Evolutionary conservation across 2,797 vertebrate genomes (phyloP).

Genomic region (Halcyon chelicuti): DNA sequence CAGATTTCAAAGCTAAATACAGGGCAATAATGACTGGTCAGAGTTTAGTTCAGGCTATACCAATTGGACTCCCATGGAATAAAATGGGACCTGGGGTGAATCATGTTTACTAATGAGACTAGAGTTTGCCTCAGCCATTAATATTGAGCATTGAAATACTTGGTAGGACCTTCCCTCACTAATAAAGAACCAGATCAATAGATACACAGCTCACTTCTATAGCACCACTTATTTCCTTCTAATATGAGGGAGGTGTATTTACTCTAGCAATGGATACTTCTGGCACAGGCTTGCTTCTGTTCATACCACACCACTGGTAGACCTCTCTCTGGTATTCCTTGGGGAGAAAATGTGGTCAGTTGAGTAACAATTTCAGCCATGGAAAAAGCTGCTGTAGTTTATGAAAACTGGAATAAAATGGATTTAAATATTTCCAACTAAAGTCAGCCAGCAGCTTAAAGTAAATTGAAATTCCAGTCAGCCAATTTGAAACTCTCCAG

Average conservation of each 20-base stretch:
- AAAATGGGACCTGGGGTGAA: not conserved
- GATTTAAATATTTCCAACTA: conserved; percentile 43
- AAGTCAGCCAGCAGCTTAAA: conserved; percentile 67
- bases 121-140: not conserved
- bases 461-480: conserved; percentile 70
- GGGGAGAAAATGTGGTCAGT: not conserved
- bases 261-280: not conserved
- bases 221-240: not conserved
- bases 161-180: not conserved
- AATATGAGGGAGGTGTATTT: not conserved
- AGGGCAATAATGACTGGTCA: not conserved
- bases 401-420: conserved; percentile 30
- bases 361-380: not conserved
- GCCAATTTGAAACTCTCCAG: conserved; percentile 53
- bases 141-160: not conserved
- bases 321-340: not conserved
- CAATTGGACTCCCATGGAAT: not conserved
- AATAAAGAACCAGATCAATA: not conserved
- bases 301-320: not conserved
- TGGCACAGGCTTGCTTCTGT: not conserved
- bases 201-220: not conserved
- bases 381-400: conserved; percentile 26
- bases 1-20: not conserved
- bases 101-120: not conserved
- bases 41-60: not conserved